Percentiles rank a stretch among this genome's conserved stretches.
These are phyloP conservation scores for Melanogrammus aeglefinus DNA, from an alignment of 2,797 vertebrate genomes.

Conservation along the genomic window DNA sequence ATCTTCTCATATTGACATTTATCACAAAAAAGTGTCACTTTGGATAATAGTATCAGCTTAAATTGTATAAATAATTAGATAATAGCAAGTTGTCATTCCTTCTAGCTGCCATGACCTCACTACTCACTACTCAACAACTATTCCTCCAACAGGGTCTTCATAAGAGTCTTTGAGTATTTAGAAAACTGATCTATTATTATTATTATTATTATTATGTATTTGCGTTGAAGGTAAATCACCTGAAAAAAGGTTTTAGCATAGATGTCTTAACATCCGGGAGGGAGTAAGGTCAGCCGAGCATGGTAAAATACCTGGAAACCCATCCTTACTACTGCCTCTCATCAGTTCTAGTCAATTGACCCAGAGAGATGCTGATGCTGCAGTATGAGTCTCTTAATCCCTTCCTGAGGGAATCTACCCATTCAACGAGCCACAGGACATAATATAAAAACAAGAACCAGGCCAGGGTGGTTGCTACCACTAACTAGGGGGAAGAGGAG, in stretches of 20 bases:
- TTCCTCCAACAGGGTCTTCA: not conserved
- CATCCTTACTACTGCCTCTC: constrained; percentile 21
- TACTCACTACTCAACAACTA: not conserved
- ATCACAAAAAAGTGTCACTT: not conserved
- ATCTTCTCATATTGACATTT: no score
- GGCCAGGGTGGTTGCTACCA: not conserved
- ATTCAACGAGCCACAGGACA: not conserved
- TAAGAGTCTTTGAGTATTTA: not conserved
- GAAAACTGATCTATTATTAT: no score
- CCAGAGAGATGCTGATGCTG: constrained; percentile 26
- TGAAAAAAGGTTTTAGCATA: not conserved
- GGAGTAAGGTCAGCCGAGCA: not conserved
- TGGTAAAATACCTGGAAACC: not conserved
- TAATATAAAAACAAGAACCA: not conserved
- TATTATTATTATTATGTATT: not conserved
- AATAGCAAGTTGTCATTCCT: not conserved
- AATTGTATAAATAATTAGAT: not conserved
- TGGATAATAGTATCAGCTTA: not conserved
- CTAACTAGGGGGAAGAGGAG: not conserved
- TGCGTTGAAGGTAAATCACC: not conserved
- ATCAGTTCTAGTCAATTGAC: constrained; percentile 40
- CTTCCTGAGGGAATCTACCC: constrained; percentile 25
- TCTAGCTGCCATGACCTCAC: no score
- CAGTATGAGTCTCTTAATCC: constrained; percentile 22
- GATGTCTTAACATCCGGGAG: not conserved